A percentile compares a stretch with the other conserved stretches of the same genome.
phyloP scores from a whole-genome alignment of 2,113 vertebrate species.

The Ellobius talpinus region DNA sequence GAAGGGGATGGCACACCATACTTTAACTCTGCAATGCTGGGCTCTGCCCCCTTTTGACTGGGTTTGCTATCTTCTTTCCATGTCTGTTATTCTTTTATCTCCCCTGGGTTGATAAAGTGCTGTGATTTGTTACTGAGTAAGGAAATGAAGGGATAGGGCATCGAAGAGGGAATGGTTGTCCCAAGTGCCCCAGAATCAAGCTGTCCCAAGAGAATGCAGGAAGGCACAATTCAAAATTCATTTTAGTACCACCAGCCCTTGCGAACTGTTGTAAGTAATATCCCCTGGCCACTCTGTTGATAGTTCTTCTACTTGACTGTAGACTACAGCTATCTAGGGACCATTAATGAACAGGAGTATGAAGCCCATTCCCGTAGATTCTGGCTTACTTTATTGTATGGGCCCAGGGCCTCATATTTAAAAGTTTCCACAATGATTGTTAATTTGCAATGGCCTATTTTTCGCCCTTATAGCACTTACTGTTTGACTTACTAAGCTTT shows the following conservation, averaged over 20 bases:
- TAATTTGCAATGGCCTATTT: neutral
- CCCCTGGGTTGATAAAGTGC: neutral
- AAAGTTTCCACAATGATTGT: neutral
- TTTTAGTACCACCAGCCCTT: constrained; percentile 30
- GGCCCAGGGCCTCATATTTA: neutral
- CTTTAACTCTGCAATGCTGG: neutral
- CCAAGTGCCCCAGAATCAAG: neutral
- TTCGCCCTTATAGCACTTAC: neutral
- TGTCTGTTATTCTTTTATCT: neutral
- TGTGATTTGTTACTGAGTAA: constrained; percentile 13
- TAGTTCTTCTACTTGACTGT: neutral
- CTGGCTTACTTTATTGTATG: neutral
- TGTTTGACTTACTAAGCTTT: neutral
- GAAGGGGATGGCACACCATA: neutral
- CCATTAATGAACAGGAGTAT: neutral
- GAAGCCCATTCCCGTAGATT: neutral
- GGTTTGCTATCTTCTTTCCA: neutral
- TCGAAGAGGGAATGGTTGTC: neutral
- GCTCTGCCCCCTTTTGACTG: neutral
- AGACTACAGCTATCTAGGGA: neutral
- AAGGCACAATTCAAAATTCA: neutral
- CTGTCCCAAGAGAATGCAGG: neutral
- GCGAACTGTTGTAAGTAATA: neutral
- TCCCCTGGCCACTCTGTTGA: neutral
- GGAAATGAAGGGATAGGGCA: neutral